phyloP scores from a whole-genome alignment of 2,797 vertebrate genomes.

The Pogoniulus pusillus region DNA sequence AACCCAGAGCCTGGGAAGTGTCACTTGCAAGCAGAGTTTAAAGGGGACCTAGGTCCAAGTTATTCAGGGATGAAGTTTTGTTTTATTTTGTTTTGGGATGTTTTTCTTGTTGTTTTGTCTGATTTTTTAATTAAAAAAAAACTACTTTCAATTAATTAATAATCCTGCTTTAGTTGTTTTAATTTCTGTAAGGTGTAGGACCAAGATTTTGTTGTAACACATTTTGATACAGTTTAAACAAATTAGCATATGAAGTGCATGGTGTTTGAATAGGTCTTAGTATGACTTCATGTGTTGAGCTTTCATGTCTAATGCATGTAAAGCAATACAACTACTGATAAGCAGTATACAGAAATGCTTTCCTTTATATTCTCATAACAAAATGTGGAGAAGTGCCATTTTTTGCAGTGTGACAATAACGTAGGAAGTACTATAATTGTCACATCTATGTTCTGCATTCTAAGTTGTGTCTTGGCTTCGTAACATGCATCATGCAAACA shows the following conservation, averaged over 20 bases:
- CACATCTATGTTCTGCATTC: constrained; percentile 2
- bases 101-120: not conserved
- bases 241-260: not conserved
- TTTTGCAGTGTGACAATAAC: constrained; percentile 13
- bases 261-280: constrained; percentile 13
- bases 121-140: no score
- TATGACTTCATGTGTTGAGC: constrained; percentile 33
- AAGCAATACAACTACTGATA: not conserved
- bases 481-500: not conserved
- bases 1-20: not conserved
- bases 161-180: not conserved
- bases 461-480: constrained; percentile 19
- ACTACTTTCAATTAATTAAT: not conserved
- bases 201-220: constrained; percentile 52
- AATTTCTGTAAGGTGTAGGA: constrained; percentile 47
- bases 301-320: not conserved
- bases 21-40: not conserved
- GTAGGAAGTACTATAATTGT: constrained; percentile 30
- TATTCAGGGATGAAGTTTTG: no score
- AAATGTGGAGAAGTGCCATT: not conserved
- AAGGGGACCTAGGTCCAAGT: not conserved
- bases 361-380: not conserved
- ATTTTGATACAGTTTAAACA: constrained; percentile 49
- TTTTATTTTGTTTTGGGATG: not conserved
- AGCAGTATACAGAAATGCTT: not conserved